Evolutionary conservation across 2,797 vertebrate genomes (phyloP).

Genomic region (Acanthurus lineatus): DNA sequence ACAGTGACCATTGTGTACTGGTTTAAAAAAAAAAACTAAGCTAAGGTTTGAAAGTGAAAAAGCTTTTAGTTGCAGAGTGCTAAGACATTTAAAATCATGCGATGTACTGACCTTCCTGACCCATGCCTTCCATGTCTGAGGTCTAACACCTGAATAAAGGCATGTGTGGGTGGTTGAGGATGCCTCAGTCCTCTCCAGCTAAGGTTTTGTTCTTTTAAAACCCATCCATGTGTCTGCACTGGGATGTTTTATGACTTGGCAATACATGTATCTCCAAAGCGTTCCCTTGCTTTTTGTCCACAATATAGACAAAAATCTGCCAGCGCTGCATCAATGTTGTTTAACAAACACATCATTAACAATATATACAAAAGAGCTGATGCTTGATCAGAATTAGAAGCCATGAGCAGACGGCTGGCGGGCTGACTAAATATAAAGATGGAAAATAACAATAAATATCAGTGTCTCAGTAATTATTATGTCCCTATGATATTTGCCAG

Average conservation of each 20-base stretch:
- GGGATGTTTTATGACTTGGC: not conserved
- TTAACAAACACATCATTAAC: slow-evolving; percentile 28
- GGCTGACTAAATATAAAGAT: not conserved
- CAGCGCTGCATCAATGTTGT: slow-evolving; percentile 9
- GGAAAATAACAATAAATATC: not conserved
- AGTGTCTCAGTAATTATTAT: not conserved
- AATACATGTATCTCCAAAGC: slow-evolving; percentile 17
- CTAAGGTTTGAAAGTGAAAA: slow-evolving; percentile 29
- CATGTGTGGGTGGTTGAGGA: slow-evolving; percentile 10
- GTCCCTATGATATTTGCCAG: not conserved
- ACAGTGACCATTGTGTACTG: slow-evolving; percentile 18
- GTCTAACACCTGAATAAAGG: not conserved
- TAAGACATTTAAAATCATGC: slow-evolving; percentile 9
- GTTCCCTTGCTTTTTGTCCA: not conserved
- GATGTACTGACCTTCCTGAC: not conserved
- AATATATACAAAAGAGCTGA: not conserved
- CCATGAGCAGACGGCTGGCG: not conserved
- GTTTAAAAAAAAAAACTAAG: not conserved
- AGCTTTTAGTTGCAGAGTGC: slow-evolving; percentile 15
- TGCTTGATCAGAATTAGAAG: not conserved
- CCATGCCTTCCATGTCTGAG: not conserved
- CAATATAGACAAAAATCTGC: not conserved
- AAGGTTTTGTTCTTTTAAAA: slow-evolving; percentile 14
- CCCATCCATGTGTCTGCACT: not conserved
- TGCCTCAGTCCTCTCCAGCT: not conserved